These are phyloP conservation scores for Encarsia formosa DNA, from an alignment of 2,888 invertebrate genomes.

Conservation along the genomic window DNA sequence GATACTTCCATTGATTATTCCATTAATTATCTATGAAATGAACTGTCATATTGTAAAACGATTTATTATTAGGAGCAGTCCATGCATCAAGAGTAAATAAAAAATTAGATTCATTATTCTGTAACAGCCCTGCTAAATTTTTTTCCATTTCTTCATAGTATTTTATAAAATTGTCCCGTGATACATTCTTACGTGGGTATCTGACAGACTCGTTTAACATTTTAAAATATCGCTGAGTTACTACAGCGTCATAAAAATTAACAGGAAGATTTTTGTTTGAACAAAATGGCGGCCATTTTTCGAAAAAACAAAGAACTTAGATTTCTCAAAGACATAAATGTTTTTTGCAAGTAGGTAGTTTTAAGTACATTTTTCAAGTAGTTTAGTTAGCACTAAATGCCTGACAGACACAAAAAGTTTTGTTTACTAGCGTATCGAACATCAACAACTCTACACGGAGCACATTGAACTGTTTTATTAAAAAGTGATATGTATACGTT, in stretches of 20 bases:
- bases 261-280: neutral
- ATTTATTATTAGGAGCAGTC: neutral
- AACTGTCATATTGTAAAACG: neutral
- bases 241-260: neutral
- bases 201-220: neutral
- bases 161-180: neutral
- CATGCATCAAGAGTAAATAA: neutral
- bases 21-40: neutral
- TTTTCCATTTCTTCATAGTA: neutral
- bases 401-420: too few relatives aligned
- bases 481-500: too few relatives aligned
- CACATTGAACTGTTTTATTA: too few relatives aligned
- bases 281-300: too few relatives aligned
- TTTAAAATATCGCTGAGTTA: neutral
- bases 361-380: too few relatives aligned
- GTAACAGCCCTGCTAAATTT: neutral
- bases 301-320: too few relatives aligned
- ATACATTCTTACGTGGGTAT: neutral
- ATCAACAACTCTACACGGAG: too few relatives aligned
- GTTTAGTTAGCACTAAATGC: too few relatives aligned
- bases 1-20: too few relatives aligned
- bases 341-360: too few relatives aligned
- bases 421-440: too few relatives aligned
- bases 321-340: too few relatives aligned
- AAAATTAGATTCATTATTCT: neutral